Evolutionary conservation across 1,140 invertebrate genomes (phyloP).

Genomic region (Wiebesia pumilae): DNA sequence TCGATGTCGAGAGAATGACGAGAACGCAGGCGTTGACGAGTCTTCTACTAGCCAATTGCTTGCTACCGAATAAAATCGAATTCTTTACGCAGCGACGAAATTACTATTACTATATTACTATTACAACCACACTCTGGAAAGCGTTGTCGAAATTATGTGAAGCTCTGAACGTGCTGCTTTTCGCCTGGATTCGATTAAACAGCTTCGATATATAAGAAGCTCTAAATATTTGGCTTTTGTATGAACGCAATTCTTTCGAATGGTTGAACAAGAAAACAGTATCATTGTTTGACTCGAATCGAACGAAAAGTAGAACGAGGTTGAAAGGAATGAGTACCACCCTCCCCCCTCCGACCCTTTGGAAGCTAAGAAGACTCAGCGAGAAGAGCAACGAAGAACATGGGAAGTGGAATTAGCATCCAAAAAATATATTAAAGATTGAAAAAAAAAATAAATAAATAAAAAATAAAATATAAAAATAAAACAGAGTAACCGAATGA

Average conservation of each 20-base stretch:
- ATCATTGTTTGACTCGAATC: constrained; percentile 3
- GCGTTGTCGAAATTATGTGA: not conserved
- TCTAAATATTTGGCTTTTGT: not conserved
- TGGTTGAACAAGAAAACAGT: not conserved
- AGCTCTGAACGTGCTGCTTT: not conserved
- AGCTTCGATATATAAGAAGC: not conserved
- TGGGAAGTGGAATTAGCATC: not conserved
- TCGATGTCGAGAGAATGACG: not conserved
- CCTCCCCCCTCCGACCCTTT: too few relatives aligned
- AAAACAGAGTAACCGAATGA: not conserved
- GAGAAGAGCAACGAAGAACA: constrained; percentile 18
- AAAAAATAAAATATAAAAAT: too few relatives aligned
- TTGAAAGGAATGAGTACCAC: not conserved
- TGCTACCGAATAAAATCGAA: constrained; percentile 22
- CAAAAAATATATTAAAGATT: too few relatives aligned
- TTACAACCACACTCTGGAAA: constrained; percentile 1
- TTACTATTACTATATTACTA: not conserved
- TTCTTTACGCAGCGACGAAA: not conserved
- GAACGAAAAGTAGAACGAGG: constrained; percentile 3
- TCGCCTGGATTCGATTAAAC: constrained; percentile 2
- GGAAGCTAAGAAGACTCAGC: constrained; percentile 11
- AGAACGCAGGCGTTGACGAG: not conserved
- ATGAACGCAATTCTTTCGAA: not conserved
- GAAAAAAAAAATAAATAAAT: too few relatives aligned
- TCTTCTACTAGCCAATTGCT: constrained; percentile 43